phyloP scores from a whole-genome alignment of 2,888 invertebrate species.

The Euzetes globulus region DNA sequence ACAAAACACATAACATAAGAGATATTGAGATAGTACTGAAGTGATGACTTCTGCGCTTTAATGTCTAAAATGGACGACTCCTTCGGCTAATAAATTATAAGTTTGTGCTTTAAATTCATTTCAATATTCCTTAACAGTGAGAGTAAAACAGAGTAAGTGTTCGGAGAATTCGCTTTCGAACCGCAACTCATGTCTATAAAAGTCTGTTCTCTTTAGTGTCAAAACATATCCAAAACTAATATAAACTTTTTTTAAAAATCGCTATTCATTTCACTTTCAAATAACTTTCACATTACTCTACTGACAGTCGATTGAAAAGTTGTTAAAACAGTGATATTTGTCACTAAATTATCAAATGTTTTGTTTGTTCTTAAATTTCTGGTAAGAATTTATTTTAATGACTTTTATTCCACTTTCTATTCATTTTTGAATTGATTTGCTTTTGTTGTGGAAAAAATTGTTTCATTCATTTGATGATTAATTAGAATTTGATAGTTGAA shows the following conservation, averaged over 20 bases:
- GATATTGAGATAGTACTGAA: background rate
- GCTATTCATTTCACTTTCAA: background rate
- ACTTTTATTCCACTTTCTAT: background rate
- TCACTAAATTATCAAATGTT: background rate
- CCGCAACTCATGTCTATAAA: background rate
- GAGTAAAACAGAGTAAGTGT: background rate
- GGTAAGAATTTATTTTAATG: background rate
- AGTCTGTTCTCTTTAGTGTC: background rate
- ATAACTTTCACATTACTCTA: background rate
- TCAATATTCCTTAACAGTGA: slow-evolving; percentile 9
- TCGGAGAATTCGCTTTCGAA: background rate
- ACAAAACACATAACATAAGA: background rate
- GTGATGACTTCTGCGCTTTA: background rate
- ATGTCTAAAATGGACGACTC: slow-evolving; percentile 6
- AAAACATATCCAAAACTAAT: background rate
- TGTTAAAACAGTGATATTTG: too few relatives aligned
- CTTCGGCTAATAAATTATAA: slow-evolving; percentile 23
- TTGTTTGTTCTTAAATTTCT: background rate
- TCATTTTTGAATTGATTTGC: background rate
- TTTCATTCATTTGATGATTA: too few relatives aligned
- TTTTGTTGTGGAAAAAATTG: too few relatives aligned
- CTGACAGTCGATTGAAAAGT: background rate
- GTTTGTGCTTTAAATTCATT: slow-evolving; percentile 15
- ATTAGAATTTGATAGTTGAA: too few relatives aligned
- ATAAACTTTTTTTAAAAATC: background rate